Percentiles rank a stretch among this genome's conserved stretches.
Evolutionary conservation across 2,113 vertebrate species (phyloP).

Genomic region (Fukomys damarensis): DNA sequence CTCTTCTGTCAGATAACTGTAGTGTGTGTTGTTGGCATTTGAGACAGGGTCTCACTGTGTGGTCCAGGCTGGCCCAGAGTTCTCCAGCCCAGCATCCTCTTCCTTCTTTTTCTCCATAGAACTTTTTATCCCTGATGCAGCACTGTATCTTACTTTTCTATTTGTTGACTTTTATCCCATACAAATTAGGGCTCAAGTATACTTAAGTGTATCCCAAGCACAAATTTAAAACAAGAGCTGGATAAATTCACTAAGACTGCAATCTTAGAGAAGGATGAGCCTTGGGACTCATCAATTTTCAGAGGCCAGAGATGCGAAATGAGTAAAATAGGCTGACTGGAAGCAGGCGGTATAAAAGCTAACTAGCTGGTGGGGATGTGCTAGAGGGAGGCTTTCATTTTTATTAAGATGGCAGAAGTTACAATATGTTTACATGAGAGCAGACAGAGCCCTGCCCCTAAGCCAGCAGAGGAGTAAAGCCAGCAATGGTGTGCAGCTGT

Average conservation of each 20-base stretch:
- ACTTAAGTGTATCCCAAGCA: neutral
- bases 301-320: neutral
- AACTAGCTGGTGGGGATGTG: neutral
- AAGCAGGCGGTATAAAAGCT: neutral
- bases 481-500: too few relatives aligned
- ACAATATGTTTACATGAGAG: neutral
- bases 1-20: neutral
- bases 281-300: neutral
- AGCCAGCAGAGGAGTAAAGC: neutral
- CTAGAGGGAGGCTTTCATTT: neutral
- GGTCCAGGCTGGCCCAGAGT: neutral
- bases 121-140: neutral
- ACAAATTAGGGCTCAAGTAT: neutral
- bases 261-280: neutral
- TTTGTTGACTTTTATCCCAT: neutral
- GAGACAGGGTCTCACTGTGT: neutral
- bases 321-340: neutral
- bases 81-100: neutral
- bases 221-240: neutral
- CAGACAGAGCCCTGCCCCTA: neutral
- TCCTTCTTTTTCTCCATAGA: neutral
- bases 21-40: neutral
- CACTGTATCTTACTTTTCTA: neutral
- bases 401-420: neutral
- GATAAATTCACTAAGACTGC: neutral